phyloP scores from a whole-genome alignment of 2,113 vertebrate species.

The Sclerurus mexicanus region DNA sequence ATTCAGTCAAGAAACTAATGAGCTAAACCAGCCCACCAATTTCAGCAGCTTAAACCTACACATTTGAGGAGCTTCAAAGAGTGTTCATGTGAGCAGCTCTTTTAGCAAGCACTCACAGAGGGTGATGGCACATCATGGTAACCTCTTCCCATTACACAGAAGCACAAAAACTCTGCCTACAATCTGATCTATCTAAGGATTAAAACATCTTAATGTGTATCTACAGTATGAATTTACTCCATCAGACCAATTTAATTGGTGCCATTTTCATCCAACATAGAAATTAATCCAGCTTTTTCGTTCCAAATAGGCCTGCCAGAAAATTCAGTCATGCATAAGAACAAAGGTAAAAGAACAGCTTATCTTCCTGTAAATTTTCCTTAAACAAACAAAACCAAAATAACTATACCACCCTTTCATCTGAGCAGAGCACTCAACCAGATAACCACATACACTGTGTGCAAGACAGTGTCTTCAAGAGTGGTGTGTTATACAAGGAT shows the following conservation, averaged over 20 bases:
- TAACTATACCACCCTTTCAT: rapidly evolving
- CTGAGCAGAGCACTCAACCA: background rate
- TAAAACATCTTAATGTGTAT: background rate
- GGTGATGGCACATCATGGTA: background rate
- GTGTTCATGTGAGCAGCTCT: background rate
- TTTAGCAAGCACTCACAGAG: background rate
- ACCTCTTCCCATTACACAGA: background rate
- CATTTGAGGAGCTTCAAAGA: background rate
- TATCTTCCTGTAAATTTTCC: background rate
- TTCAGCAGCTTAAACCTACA: background rate
- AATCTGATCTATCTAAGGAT: background rate
- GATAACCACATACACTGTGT: background rate
- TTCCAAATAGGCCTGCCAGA: background rate
- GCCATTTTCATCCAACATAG: background rate
- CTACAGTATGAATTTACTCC: background rate
- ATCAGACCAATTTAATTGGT: background rate
- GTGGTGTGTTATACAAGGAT: background rate
- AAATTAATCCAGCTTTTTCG: background rate
- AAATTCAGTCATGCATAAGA: background rate
- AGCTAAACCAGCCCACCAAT: background rate
- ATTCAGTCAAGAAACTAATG: background rate
- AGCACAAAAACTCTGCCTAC: background rate
- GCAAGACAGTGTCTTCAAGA: background rate
- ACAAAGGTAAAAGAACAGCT: background rate
- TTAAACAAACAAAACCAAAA: background rate